These are phyloP conservation scores for Drosophila bocqueti DNA, from an alignment of 1,140 invertebrate species.

Conservation along the genomic window DNA sequence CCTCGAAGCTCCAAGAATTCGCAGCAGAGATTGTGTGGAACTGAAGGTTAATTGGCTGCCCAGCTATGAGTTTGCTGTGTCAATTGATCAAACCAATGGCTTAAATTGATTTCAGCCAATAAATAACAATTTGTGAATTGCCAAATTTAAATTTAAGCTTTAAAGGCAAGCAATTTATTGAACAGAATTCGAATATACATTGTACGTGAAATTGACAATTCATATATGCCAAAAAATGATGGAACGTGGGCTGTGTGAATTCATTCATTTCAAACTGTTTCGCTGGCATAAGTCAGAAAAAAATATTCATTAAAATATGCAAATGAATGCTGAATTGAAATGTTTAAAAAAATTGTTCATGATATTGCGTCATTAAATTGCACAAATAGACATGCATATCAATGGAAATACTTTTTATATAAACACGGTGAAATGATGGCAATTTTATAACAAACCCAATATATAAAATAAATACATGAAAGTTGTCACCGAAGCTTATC, in stretches of 20 bases:
- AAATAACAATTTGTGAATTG: conserved; percentile 29
- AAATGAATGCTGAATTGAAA: conserved; percentile 41
- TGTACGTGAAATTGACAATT: conserved; percentile 42
- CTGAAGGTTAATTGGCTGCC: conserved; percentile 62
- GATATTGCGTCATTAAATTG: conserved; percentile 38
- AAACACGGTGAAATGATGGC: neutral
- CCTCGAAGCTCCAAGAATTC: conserved; percentile 10
- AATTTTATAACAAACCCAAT: neutral
- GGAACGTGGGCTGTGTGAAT: conserved; percentile 50
- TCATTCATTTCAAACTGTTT: conserved; percentile 31
- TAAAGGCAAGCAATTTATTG: conserved; percentile 37
- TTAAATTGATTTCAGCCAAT: conserved; percentile 41
- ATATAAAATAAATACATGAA: neutral
- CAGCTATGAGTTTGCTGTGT: conserved; percentile 40
- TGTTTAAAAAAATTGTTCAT: conserved; percentile 19
- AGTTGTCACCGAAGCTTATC: neutral
- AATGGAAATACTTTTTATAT: conserved; percentile 10
- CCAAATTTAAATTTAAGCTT: conserved; percentile 34
- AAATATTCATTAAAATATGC: conserved; percentile 52
- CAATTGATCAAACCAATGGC: conserved; percentile 35
- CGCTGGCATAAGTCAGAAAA: conserved; percentile 54
- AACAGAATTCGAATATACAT: conserved; percentile 23
- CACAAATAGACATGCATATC: conserved; percentile 19
- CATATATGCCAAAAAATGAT: conserved; percentile 30
- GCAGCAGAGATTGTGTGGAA: conserved; percentile 20